phyloP scores from a whole-genome alignment of 1,140 invertebrate species.

The Anoplolepis gracilipes region DNA sequence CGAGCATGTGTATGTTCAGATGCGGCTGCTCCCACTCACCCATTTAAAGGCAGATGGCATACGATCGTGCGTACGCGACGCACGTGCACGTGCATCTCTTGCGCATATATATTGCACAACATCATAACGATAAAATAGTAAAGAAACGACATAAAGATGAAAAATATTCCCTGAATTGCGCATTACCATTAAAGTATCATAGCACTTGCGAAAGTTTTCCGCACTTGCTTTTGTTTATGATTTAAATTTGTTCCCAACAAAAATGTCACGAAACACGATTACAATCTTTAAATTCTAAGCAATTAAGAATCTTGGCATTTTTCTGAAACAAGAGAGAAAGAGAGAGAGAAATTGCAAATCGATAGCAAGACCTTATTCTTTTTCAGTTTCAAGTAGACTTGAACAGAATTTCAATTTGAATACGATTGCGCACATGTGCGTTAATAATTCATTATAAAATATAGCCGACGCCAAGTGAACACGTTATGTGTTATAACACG shows the following conservation, averaged over 20 bases:
- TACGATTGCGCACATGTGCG: not conserved
- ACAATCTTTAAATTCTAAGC: not conserved
- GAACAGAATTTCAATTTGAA: not conserved
- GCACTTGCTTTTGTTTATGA: not conserved
- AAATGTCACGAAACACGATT: not conserved
- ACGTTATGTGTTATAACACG: not conserved
- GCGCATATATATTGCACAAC: slow-evolving; percentile 22
- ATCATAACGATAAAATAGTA: slow-evolving; percentile 16
- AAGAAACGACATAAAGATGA: not conserved
- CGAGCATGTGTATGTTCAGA: slow-evolving; percentile 37
- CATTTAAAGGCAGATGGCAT: slow-evolving; percentile 1
- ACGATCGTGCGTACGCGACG: slow-evolving; percentile 39
- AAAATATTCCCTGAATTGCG: not conserved
- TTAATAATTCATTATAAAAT: not conserved
- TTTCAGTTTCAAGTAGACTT: not conserved
- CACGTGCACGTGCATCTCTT: slow-evolving; percentile 35
- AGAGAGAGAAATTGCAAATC: not conserved
- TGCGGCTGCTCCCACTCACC: slow-evolving; percentile 25
- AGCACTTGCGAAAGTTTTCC: not conserved
- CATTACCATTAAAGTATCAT: not conserved
- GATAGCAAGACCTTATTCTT: not conserved
- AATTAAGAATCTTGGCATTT: not conserved
- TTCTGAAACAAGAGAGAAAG: not conserved
- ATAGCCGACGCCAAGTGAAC: not conserved
- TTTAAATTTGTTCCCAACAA: not conserved